Conservation (phyloP, 2,113 vertebrate species). For the Alces alces region DNA sequence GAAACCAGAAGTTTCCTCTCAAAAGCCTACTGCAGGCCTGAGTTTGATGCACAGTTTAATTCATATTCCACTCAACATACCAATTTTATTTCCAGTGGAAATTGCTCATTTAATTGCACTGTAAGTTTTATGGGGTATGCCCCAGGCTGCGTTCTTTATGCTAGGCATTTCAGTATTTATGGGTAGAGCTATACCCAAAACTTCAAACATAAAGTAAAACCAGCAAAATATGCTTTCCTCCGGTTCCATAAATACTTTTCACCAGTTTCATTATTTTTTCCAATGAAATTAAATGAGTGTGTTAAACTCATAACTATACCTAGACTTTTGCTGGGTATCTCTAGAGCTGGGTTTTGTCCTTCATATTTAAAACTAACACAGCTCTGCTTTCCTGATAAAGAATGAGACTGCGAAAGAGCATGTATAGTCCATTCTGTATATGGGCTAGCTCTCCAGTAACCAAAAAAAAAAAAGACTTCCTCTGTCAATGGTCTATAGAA, state of each 20-base stretch:
- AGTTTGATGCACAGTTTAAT: conserved; percentile 77
- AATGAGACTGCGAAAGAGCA: neutral
- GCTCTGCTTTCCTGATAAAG: neutral
- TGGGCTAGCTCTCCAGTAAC: neutral
- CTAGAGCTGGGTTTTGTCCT: conserved; percentile 37
- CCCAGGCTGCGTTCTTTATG: conserved; percentile 83
- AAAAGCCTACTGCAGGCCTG: conserved; percentile 60
- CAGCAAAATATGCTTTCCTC: conserved; percentile 74
- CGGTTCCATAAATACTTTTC: conserved; percentile 72
- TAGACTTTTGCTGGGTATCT: conserved; percentile 27
- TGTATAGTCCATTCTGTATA: neutral
- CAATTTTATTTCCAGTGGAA: conserved; percentile 85
- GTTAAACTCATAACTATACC: conserved; percentile 40
- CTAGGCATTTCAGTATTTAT: conserved; percentile 82
- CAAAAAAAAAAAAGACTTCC: neutral
- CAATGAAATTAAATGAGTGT: conserved; percentile 67
- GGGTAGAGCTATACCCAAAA: conserved; percentile 70
- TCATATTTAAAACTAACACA: neutral
- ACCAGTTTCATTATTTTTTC: conserved; percentile 71
- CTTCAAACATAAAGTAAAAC: conserved; percentile 76
- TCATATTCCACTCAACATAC: conserved; percentile 81
- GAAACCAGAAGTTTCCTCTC: conserved; percentile 61
- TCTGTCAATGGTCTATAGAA: neutral
- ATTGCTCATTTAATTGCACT: conserved; percentile 87
- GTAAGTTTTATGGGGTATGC: conserved; percentile 85